Conservation (phyloP, 53 echinoderm and acorn worm species). For the Apostichopus leukothele region DNA sequence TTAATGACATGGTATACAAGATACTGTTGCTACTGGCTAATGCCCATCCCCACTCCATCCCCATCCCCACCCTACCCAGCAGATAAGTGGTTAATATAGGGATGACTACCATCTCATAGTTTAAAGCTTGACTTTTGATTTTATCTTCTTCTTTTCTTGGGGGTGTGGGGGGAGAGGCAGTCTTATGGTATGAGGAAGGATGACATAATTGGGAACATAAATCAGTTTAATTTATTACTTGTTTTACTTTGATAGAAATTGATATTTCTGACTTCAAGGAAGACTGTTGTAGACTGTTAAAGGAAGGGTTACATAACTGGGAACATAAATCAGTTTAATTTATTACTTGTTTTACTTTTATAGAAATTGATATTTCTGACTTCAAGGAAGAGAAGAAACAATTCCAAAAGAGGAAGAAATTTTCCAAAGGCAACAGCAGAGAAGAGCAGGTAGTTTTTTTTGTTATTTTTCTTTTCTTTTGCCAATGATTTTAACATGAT, state of each 20-base stretch:
- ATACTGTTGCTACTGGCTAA: too few relatives aligned
- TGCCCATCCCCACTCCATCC: too few relatives aligned
- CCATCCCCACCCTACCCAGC: too few relatives aligned
- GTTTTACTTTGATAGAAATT: background rate
- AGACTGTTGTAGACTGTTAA: background rate
- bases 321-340: background rate
- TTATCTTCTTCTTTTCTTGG: too few relatives aligned
- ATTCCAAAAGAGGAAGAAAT: constrained; percentile 74
- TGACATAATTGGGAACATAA: background rate
- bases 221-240: background rate
- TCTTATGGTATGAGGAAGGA: too few relatives aligned
- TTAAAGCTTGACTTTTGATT: too few relatives aligned
- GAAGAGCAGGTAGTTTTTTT: constrained; percentile 70
- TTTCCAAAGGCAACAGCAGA: constrained; percentile 61
- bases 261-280: constrained; percentile 70
- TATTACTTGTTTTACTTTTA: background rate
- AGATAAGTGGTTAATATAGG: too few relatives aligned
- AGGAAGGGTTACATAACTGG: background rate
- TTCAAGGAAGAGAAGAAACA: constrained; percentile 86
- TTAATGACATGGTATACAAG: background rate
- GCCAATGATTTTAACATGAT: too few relatives aligned
- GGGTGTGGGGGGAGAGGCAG: too few relatives aligned
- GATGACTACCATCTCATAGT: too few relatives aligned
- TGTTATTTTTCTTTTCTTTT: too few relatives aligned
- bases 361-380: constrained; percentile 54